phyloP scores from a whole-genome alignment of 1,140 invertebrate species.

The Euura lappo region DNA sequence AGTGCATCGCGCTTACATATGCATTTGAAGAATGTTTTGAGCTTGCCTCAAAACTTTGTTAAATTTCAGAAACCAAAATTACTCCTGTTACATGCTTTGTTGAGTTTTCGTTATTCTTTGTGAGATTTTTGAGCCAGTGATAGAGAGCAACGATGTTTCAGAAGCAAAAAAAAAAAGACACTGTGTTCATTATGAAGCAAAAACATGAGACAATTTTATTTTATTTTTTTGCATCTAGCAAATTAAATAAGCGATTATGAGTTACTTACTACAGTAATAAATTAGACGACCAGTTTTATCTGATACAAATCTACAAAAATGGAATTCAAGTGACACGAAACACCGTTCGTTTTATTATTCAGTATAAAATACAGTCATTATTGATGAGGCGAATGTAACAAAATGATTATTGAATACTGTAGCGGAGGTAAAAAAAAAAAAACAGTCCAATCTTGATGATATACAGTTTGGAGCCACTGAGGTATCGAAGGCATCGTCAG shows the following conservation, averaged over 20 bases:
- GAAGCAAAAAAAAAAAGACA: no score
- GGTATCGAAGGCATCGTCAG: constrained; percentile 41
- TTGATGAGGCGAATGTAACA: constrained; percentile 1
- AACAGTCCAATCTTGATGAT: neutral
- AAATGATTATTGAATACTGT: neutral
- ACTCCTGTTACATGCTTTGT: neutral
- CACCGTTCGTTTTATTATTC: neutral
- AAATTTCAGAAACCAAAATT: neutral
- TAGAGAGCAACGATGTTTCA: no score
- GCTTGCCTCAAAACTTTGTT: neutral
- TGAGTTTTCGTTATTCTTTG: no score
- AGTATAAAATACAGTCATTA: constrained; percentile 4
- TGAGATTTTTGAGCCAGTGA: no score
- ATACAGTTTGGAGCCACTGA: constrained; percentile 16
- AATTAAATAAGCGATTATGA: no score
- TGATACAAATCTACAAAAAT: neutral
- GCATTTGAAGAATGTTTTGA: neutral
- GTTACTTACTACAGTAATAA: neutral
- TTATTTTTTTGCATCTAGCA: no score
- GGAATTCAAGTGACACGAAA: neutral
- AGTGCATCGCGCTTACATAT: no score
- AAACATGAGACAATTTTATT: no score
- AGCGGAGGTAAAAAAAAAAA: neutral
- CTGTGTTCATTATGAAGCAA: no score
- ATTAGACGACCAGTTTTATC: neutral